Base-by-base conservation (phyloP, 1,140 invertebrate genomes). In the Chrysopa pallens region DNA sequence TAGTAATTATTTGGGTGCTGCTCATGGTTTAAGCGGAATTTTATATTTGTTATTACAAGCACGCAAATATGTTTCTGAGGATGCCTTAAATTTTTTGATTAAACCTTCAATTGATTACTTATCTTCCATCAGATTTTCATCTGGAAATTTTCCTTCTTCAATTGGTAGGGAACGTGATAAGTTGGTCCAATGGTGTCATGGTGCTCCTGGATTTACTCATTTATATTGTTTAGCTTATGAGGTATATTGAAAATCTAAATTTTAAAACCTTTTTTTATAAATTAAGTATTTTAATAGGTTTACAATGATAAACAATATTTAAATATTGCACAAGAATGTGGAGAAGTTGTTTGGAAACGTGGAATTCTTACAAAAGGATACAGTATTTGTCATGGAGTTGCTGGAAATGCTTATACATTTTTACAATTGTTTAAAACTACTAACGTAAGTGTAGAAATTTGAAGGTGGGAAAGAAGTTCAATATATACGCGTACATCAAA, bases 141-240 rank as follows among this genome's bases (percentile, higher is more conserved):
- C 80, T 49, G 84, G 84, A 3, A 94, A 94, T 64, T 84, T 84
- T 58, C 84, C 84, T 4, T 92, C 88, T 0, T 91, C 88, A 0
- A 40, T 82, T 1, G 74, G 72, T 11, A 80, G 73, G 49, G 64
- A 63, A 29, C 62, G 61, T 29, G 87, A 94, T 56, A 75, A 73
- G 60, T 68, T 94, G 36, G 76, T 95, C 2, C 91, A 95, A 50
- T 96, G 91, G 91, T 95, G 91, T 68, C 90, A 95, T 60, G 92
- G 92, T 11, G 85, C 89, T 14, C 84, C 91, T 37, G 90, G 89
- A 12, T 80, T 86, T 63, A 68, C 88, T 11, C 73, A 80, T 53
- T 64, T 90, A 42, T 81, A 85, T 51, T 59, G 71, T 43, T 58
- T 74, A 51, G 87, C 89, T 33, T 76, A 81, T 57, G 64, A 86